Evolutionary conservation across 2,113 vertebrate species (phyloP), one percentile per base, ranked within the genome.

Genomic region (Grammomys dolichurus): DNA sequence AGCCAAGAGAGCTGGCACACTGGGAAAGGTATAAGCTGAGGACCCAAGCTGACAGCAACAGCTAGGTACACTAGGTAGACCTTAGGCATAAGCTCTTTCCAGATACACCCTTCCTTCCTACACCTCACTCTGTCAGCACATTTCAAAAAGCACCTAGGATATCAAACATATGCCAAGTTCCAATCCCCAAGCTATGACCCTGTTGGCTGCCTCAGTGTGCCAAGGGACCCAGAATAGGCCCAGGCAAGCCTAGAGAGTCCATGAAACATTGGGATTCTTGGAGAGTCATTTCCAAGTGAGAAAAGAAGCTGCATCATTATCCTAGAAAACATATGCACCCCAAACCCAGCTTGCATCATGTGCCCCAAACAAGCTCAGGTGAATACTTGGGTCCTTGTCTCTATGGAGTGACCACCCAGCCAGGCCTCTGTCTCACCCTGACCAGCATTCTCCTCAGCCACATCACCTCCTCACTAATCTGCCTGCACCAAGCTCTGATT

Each of bases 341-440:
- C 43, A 7, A 24, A 40, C 67, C 20, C 11, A 0, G 65, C 40
- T 54, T 46, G 0, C 3, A 13, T 0, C 40, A 0, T 28, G 16
- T 11, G 2, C 1, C 48, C 58, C 0, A 20, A 9, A 7, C 11
- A 4, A 3, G n/a, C 22, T 19, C 82, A 43, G 43, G 4, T 1
- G 7, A n/a, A 5, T 56, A 6, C 51, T 1, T 0, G 33, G 46
- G n/a, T 46, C 91, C 11, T 22, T 0, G 0, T 31, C 10, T 22
- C 19, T 75, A 1, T 11, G 46, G 31, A 60, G 31, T n/a, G 78
- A 28, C 40, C 54, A 72, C 20, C 3, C 0, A 0, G 43, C 20
- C 16, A 13, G 13, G n/a, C 54, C 60, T 63, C 94, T 54, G 28
- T 31, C 22, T 65, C 7, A 16, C 40, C 17, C 9, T 60, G 3